These are phyloP conservation scores for Panzeria rudis DNA, from an alignment of 2,888 invertebrate species.

Conservation along the genomic window DNA sequence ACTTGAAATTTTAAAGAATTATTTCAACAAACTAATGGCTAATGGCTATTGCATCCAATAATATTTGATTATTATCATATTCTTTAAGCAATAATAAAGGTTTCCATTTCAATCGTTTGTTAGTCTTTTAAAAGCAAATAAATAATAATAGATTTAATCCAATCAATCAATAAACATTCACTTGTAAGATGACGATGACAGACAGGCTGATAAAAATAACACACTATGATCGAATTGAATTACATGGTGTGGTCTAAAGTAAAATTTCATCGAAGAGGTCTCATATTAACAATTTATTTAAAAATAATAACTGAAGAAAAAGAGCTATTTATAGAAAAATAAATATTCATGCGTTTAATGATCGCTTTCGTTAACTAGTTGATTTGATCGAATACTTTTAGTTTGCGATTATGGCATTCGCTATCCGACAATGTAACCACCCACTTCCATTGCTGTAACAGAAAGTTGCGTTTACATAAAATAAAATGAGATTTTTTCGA, in stretches of 20 bases:
- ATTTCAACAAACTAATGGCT: neutral
- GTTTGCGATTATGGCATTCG: too few species aligned
- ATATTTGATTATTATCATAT: constrained; percentile 19
- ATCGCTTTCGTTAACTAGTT: too few species aligned
- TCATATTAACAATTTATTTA: constrained; percentile 42
- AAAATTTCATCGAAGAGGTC: neutral
- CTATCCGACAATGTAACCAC: too few species aligned
- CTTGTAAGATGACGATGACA: constrained; percentile 15
- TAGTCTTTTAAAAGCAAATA: constrained; percentile 9
- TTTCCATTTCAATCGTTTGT: constrained; percentile 25
- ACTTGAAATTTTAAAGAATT: neutral
- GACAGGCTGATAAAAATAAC: constrained; percentile 1
- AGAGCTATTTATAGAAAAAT: too few species aligned
- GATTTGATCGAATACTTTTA: too few species aligned
- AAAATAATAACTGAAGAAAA: neutral
- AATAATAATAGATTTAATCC: neutral
- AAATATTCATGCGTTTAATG: too few species aligned
- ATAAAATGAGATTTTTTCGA: too few species aligned
- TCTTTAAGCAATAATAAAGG: neutral
- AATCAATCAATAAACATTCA: constrained; percentile 40
- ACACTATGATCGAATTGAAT: constrained; percentile 48
- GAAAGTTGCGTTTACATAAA: too few species aligned
- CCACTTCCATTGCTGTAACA: too few species aligned
- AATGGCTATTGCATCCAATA: constrained; percentile 1
- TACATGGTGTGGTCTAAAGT: constrained; percentile 27